A percentile compares a stretch with the other conserved stretches of the same genome.
Evolutionary conservation across 1,140 invertebrate genomes (phyloP).

Genomic region (Drosophila melanogaster): Release_6_plus_ISO1_MT NT_033777.3:24364501-24365000

Average conservation of each 20-base stretch:
- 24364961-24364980: constrained; percentile 29
- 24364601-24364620: constrained; percentile 64
- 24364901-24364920: constrained; percentile 20
- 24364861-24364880: not conserved
- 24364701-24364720: not conserved
- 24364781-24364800: constrained; percentile 71
- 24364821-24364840: constrained; percentile 3
- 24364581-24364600: constrained; percentile 72
- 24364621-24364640: constrained; percentile 67
- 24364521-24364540: constrained; percentile 63
- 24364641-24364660: constrained; percentile 64
- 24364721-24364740: not conserved
- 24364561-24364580: constrained; percentile 76
- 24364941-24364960: constrained; percentile 33
- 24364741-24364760: not conserved
- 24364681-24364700: constrained; percentile 3
- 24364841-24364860: not conserved
- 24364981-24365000: constrained; percentile 49
- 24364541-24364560: constrained; percentile 72
- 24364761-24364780: constrained; percentile 71
- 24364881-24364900: not conserved
- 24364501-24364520: constrained; percentile 46
- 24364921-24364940: constrained; percentile 7
- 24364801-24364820: constrained; percentile 30
- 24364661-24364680: constrained; percentile 68